Percentiles rank a stretch among this genome's conserved stretches.
Conservation (phyloP, 2,797 vertebrate species). For the Enteromius argenteus region DNA sequence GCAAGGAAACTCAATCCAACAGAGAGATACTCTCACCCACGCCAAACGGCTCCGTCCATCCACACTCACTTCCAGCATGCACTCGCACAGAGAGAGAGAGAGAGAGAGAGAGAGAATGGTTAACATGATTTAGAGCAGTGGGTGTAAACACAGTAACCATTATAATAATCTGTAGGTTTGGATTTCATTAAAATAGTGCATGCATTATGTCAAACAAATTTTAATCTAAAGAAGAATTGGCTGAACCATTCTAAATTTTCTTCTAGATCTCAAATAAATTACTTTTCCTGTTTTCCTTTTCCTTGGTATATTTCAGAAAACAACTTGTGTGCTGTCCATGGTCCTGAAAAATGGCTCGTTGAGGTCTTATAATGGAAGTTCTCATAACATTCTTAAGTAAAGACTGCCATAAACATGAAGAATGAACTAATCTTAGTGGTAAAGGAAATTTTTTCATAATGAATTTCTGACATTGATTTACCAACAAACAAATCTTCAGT, state of each 20-base stretch:
- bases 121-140: background rate
- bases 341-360: conserved; percentile 60
- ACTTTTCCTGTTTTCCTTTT: conserved; percentile 13
- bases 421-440: background rate
- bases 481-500: background rate
- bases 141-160: background rate
- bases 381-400: conserved; percentile 1
- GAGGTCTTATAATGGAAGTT: conserved; percentile 44
- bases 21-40: too few relatives aligned
- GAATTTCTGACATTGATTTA: background rate
- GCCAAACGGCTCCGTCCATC: too few relatives aligned
- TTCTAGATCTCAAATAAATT: background rate
- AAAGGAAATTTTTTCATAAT: background rate
- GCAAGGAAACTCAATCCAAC: too few relatives aligned
- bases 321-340: conserved; percentile 63
- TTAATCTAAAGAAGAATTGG: background rate
- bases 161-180: background rate
- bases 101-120: too few relatives aligned
- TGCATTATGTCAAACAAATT: background rate
- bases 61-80: too few relatives aligned
- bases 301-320: conserved; percentile 47
- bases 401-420: background rate
- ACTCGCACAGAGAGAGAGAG: too few relatives aligned
- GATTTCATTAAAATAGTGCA: background rate
- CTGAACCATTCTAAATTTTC: background rate